A percentile compares a stretch with the other conserved stretches of the same genome.
phyloP scores from a whole-genome alignment of 2,113 vertebrate species.

The Toxotes chatareus region DNA sequence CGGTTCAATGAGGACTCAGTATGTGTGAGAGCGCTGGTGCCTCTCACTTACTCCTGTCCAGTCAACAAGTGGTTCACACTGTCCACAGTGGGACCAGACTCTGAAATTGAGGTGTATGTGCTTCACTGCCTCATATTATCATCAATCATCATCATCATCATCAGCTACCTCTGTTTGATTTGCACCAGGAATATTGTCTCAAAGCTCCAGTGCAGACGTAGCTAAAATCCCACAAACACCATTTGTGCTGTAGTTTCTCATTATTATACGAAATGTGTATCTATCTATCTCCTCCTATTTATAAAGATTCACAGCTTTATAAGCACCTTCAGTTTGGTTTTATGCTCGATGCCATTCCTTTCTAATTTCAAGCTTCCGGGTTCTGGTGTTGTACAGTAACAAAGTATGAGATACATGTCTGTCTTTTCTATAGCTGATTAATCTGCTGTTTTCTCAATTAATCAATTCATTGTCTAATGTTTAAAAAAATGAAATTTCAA shows the following conservation, averaged over 20 bases:
- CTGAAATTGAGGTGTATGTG: not conserved
- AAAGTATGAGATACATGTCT: too few relatives aligned
- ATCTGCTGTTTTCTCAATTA: too few relatives aligned
- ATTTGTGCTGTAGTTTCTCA: too few relatives aligned
- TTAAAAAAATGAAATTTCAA: not conserved
- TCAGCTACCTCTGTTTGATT: not conserved
- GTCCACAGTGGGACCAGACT: not conserved
- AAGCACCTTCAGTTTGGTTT: too few relatives aligned
- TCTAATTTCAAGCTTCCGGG: too few relatives aligned
- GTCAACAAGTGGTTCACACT: not conserved
- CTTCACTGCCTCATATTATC: not conserved
- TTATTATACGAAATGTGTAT: not conserved
- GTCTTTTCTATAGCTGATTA: too few relatives aligned
- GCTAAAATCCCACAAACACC: not conserved
- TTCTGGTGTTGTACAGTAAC: too few relatives aligned
- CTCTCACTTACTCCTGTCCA: conserved; percentile 16
- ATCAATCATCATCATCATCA: not conserved
- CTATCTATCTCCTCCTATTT: not conserved
- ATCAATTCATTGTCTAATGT: not conserved
- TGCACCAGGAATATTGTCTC: not conserved
- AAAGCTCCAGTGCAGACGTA: not conserved
- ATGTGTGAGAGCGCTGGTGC: conserved; percentile 44
- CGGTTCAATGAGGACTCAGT: conserved; percentile 56
- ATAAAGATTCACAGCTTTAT: too few relatives aligned
- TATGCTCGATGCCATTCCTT: too few relatives aligned